A percentile compares a stretch with the other conserved stretches of the same genome.
Conservation (phyloP, 2,797 vertebrate species). For the Erithacus rubecula region DNA sequence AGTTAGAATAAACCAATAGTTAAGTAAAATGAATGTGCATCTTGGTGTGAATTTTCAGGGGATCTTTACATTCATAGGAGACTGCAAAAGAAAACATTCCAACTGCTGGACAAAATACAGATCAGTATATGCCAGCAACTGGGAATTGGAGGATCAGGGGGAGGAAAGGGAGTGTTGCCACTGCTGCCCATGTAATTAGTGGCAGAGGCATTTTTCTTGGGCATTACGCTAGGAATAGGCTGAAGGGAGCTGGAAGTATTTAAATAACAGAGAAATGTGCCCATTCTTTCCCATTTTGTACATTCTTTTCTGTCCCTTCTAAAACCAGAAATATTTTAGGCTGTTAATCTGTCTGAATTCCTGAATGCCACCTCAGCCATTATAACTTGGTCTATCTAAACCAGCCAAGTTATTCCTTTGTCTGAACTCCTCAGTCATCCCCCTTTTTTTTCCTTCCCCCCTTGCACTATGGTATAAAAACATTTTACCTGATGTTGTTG, state of each 20-base stretch:
- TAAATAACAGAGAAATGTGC: neutral
- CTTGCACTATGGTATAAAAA: neutral
- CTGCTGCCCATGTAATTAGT: fast-evolving
- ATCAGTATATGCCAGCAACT: neutral
- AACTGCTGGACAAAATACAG: neutral
- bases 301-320: neutral
- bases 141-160: no score
- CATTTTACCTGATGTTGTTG: neutral
- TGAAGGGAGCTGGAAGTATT: neutral
- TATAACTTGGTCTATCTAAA: neutral
- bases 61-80: neutral
- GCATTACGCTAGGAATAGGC: neutral
- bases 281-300: neutral
- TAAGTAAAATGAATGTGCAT: neutral
- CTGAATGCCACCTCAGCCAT: neutral
- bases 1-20: neutral
- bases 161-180: neutral
- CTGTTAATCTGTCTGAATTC: neutral
- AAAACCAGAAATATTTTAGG: neutral
- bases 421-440: neutral
- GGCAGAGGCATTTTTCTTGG: neutral
- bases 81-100: neutral
- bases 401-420: neutral
- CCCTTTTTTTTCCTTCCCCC: neutral
- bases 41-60: neutral